Conservation (phyloP, 2,113 vertebrate species). For the Chloebia gouldiae region DNA sequence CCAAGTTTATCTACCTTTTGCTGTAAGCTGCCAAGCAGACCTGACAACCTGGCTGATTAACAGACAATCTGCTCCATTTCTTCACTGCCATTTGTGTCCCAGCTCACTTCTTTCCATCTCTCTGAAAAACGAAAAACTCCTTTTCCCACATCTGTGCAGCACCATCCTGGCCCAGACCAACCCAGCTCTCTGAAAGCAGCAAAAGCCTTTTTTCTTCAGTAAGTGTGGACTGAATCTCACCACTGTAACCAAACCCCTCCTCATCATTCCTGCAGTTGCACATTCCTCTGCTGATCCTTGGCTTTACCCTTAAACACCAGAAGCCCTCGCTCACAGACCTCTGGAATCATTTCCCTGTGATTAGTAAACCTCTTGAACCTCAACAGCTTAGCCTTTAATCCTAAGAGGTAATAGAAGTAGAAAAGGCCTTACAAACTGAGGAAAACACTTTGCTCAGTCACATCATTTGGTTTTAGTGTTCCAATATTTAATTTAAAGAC, state of each 20-base stretch:
- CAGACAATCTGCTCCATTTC: not conserved
- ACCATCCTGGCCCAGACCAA: not conserved
- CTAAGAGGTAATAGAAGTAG: not conserved
- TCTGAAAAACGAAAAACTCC: not conserved
- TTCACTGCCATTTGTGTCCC: not conserved
- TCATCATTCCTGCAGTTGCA: not conserved
- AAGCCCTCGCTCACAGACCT: not conserved
- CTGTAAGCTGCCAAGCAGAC: not conserved
- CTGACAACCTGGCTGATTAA: not conserved
- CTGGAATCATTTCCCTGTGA: not conserved
- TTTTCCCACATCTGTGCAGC: not conserved
- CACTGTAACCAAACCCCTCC: not conserved
- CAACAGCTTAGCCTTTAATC: not conserved
- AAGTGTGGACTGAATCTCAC: not conserved
- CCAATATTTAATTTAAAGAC: not conserved
- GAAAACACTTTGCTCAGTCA: not conserved
- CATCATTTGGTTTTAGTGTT: not conserved
- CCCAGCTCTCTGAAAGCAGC: not conserved
- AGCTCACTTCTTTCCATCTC: not conserved
- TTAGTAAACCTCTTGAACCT: not conserved
- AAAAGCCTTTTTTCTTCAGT: not conserved
- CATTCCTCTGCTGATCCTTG: slow-evolving; percentile 23
- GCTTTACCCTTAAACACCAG: not conserved
- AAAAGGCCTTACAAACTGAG: not conserved
- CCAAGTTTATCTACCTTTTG: not conserved